Conservation (phyloP, 2,113 vertebrate species). For the Pelecanus crispus region DNA sequence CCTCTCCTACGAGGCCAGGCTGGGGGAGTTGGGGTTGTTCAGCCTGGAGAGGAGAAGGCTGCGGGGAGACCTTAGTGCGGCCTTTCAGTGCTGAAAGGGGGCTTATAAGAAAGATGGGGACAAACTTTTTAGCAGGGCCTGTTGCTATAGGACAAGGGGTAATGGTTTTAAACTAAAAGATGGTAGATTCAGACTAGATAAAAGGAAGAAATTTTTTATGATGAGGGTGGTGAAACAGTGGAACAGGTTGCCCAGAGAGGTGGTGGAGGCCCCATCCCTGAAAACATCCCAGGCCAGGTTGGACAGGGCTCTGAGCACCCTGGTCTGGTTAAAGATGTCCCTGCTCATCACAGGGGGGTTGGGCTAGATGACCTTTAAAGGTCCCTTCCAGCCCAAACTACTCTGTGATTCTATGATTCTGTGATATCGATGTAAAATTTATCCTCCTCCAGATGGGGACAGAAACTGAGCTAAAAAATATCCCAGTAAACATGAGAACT, state of each 20-base stretch:
- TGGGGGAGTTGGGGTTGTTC: not conserved
- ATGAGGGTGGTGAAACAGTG: not conserved
- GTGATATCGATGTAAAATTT: not conserved
- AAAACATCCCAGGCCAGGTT: not conserved
- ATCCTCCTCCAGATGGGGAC: not conserved
- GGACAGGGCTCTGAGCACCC: not conserved
- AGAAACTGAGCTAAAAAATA: not conserved
- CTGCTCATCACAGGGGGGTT: not conserved
- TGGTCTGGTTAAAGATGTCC: not conserved
- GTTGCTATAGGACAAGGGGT: not conserved
- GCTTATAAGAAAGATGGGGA: not conserved
- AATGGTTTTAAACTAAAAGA: not conserved
- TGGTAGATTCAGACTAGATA: not conserved
- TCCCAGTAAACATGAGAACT: not conserved
- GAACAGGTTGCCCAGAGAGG: not conserved
- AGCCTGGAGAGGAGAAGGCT: not conserved
- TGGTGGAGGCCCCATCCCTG: not conserved
- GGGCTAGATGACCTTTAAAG: not conserved
- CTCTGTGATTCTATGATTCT: not conserved
- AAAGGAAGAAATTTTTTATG: not conserved
- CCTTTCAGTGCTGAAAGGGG: not conserved
- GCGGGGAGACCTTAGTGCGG: not conserved
- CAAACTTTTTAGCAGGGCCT: not conserved
- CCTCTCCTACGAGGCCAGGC: not conserved
- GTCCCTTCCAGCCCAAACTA: not conserved